Evolutionary conservation across 35 echinoderm and acorn worm genomes (phyloP), one percentile per base, ranked within the genome.

Genomic region (Heliocidaris tuberculata): DNA sequence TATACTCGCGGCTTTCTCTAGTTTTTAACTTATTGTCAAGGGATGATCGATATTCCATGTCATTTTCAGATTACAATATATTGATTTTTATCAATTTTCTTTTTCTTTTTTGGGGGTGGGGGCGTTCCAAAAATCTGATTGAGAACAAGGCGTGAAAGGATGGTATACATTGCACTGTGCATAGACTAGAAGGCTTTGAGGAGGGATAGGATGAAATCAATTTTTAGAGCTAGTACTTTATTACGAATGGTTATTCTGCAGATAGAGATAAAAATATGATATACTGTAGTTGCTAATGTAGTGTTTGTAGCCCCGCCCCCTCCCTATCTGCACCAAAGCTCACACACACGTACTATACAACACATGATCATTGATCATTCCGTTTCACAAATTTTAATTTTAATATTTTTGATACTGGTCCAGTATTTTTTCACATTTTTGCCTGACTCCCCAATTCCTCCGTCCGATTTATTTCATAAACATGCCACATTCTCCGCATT

Each of bases 391-490:
- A 78, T 78, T 70, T 17, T 78, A 42, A 42, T 42, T 42, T 42
- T 42, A 42, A 42, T 42, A 42, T 42, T 42, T 42, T 42, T 42
- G 19, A 27, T 78, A 78, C 65, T 19, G 65, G 19, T n/a, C 21
- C 21, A 78, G 65, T 78, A 78, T 78, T 78, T 19, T 19, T 21
- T 27, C 65, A 7, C 65, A 78, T 78, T 78, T 78, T 78, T 78
- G 65, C 65, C 65, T 78, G 65, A 78, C 65, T 78, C 27, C 65
- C 21, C 65, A 78, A 78, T 78, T 78, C 65, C 65, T 78, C 15
- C 27, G 65, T 78, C 65, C 65, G 65, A 78, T n/a, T 78, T 78
- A 78, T 78, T 78, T 78, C 65, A 78, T 78, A 78, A 78, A 78
- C 65, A 78, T 78, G 19, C 65, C 65, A n/a, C 65, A 78, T 78